These are phyloP conservation scores for Hydrophis major DNA, from an alignment of 2,797 vertebrate species.

Conservation along the genomic window DNA sequence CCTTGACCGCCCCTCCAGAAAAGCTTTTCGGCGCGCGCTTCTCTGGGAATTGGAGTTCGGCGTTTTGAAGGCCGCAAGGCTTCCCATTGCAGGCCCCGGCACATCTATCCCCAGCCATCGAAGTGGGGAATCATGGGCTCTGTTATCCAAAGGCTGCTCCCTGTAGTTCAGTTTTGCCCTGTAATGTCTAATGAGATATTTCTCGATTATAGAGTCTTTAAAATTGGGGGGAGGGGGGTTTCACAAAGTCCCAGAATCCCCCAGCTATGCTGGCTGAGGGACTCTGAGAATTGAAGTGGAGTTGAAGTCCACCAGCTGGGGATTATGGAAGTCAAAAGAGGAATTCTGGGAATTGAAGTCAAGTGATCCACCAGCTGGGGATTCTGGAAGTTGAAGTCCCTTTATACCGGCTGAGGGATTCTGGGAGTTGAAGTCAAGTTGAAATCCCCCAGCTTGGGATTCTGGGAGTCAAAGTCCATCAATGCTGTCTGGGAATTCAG, in stretches of 20 bases:
- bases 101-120: background rate
- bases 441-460: too few species aligned
- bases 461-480: too few species aligned
- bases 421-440: too few species aligned
- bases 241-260: background rate
- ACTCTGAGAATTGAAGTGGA: too few species aligned
- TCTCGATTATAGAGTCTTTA: background rate
- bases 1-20: too few species aligned
- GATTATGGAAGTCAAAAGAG: background rate
- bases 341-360: background rate
- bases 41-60: background rate
- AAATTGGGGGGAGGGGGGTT: accelerated
- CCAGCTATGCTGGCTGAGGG: background rate
- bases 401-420: background rate
- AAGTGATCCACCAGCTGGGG: too few species aligned
- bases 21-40: background rate
- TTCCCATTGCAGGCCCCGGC: background rate
- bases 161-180: too few species aligned
- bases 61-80: too few species aligned
- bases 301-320: too few species aligned
- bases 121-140: background rate
- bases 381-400: too few species aligned
- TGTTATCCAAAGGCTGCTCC: background rate
- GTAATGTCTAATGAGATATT: background rate
- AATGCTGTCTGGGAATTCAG: too few species aligned